Percentiles rank a stretch among this genome's conserved stretches.
Conservation (phyloP, 2,797 vertebrate species). For the Neopelma chrysocephalum region DNA sequence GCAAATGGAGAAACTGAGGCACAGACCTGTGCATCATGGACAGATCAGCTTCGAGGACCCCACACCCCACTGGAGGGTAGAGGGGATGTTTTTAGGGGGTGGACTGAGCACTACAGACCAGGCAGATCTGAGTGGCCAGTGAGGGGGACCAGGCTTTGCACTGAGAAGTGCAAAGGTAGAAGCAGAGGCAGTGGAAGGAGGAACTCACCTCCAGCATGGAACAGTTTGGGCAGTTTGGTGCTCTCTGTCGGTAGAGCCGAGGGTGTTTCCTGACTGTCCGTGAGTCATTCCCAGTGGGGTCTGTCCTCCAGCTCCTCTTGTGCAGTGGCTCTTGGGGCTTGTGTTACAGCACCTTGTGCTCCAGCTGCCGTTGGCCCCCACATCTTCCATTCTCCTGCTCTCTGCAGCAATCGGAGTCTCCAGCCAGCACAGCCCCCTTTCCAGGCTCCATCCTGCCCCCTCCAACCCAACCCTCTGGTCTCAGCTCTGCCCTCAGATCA, state of each 20-base stretch:
- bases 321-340: background rate
- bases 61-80: background rate
- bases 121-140: background rate
- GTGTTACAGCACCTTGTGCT: background rate
- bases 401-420: rapidly evolving
- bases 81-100: background rate
- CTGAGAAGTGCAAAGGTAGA: background rate
- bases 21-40: rapidly evolving
- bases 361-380: background rate
- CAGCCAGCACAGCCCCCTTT: background rate
- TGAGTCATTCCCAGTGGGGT: background rate
- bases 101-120: background rate
- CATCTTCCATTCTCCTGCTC: background rate
- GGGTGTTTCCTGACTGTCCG: background rate
- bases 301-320: background rate
- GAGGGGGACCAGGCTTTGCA: background rate
- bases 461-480: background rate
- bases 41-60: background rate
- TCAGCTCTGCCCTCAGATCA: background rate
- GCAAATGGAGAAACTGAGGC: background rate
- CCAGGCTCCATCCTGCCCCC: background rate
- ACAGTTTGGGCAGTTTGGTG: background rate
- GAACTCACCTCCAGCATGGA: background rate
- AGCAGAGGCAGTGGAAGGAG: background rate
- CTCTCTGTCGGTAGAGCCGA: background rate